A percentile compares a stretch with the other conserved stretches of the same genome.
Conservation (phyloP, 2,113 vertebrate genomes). For the Spilogale gracilis region DNA sequence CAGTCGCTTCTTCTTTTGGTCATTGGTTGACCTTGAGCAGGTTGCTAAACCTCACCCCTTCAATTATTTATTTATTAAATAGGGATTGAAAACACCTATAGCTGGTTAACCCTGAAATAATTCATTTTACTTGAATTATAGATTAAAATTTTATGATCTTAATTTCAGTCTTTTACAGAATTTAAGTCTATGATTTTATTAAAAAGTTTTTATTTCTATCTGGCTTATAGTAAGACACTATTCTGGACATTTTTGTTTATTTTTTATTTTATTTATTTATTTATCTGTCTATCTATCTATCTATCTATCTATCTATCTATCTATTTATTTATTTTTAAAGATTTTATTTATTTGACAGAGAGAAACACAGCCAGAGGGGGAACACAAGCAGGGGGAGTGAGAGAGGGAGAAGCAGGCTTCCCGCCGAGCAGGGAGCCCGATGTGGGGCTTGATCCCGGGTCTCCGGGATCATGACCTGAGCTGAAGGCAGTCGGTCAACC, state of each 20-base stretch:
- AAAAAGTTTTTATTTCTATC: neutral
- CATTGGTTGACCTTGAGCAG: neutral
- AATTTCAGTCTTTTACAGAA: neutral
- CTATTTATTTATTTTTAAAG: too few species aligned
- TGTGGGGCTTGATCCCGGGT: too few species aligned
- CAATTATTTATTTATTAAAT: neutral
- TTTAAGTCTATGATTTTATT: neutral
- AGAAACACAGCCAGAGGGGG: too few species aligned
- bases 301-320: too few species aligned
- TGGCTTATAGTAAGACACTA: neutral
- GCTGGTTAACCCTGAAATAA: neutral
- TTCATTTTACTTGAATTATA: neutral
- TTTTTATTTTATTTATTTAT: neutral
- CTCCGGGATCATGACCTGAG: too few species aligned
- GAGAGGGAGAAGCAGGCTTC: too few species aligned
- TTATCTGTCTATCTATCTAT: too few species aligned
- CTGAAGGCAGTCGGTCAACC: too few species aligned
- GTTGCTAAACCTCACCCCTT: neutral
- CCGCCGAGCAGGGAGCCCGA: too few species aligned
- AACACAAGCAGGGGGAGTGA: too few species aligned
- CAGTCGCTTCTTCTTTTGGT: neutral
- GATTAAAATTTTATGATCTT: slow-evolving; percentile 3
- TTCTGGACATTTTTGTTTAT: neutral
- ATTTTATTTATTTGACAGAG: too few species aligned
- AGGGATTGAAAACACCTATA: neutral